phyloP scores from a whole-genome alignment of 2,888 invertebrate genomes.

The Blomia tropicalis region DNA sequence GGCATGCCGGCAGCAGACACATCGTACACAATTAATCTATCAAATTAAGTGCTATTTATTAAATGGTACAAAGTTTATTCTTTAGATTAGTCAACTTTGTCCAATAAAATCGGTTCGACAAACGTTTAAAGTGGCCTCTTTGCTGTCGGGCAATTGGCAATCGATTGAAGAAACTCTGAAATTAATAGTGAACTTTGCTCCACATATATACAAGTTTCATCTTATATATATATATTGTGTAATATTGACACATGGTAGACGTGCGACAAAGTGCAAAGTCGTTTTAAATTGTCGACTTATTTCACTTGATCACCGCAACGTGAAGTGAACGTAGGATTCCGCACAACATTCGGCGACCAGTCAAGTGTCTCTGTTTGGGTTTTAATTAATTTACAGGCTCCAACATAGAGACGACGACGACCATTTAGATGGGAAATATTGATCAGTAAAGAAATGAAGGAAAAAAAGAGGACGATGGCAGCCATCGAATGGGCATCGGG shows the following conservation, averaged over 20 bases:
- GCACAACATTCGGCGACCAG: too few species aligned
- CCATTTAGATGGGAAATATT: conserved; percentile 1
- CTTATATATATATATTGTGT: too few species aligned
- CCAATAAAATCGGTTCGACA: neutral
- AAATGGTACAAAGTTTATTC: neutral
- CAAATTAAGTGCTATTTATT: neutral
- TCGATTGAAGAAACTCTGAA: too few species aligned
- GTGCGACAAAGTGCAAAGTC: neutral
- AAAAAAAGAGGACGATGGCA: neutral
- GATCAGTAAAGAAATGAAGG: neutral
- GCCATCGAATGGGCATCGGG: neutral
- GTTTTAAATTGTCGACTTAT: neutral
- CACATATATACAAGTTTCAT: too few species aligned
- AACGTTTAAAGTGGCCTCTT: neutral
- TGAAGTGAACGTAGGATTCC: too few species aligned
- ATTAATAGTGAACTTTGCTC: too few species aligned
- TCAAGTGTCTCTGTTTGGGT: neutral
- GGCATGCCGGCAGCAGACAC: too few species aligned
- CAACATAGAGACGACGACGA: neutral
- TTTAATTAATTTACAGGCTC: conserved; percentile 9
- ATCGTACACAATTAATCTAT: neutral
- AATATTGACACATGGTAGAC: neutral
- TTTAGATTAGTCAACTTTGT: neutral
- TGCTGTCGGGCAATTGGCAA: neutral
- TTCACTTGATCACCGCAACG: neutral